phyloP scores from a whole-genome alignment of 2,113 vertebrate genomes.

The Brienomyrus longianalis region DNA sequence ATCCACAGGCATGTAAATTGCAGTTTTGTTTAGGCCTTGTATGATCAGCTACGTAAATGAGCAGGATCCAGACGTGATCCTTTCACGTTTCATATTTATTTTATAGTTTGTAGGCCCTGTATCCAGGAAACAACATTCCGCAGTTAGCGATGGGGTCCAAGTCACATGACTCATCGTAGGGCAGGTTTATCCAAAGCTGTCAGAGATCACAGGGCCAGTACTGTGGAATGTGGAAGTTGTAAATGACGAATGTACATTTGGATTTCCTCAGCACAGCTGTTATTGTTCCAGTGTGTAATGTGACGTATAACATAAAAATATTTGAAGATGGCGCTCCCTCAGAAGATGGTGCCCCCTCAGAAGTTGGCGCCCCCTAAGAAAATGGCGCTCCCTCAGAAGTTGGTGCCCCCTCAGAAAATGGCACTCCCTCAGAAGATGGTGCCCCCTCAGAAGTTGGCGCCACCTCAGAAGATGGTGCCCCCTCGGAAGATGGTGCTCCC shows the following conservation, averaged over 20 bases:
- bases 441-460: background rate
- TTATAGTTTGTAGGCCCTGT: background rate
- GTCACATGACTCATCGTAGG: constrained; percentile 12
- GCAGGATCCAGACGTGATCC: background rate
- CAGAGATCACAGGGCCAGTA: background rate
- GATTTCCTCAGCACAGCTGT: background rate
- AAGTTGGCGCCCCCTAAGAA: too few species aligned
- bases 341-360: too few species aligned
- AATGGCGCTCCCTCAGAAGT: too few species aligned
- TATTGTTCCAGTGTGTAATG: background rate
- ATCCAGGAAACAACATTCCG: constrained; percentile 15
- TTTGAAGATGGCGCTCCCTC: background rate
- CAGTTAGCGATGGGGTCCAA: background rate
- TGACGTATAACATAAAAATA: background rate
- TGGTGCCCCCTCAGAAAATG: too few species aligned
- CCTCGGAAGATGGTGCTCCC: too few species aligned
- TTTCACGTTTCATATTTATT: constrained; percentile 11
- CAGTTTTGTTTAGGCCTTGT: constrained; percentile 2
- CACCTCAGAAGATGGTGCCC: too few species aligned
- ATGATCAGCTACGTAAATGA: background rate
- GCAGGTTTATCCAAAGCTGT: constrained; percentile 2
- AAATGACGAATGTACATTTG: background rate
- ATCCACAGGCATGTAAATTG: background rate
- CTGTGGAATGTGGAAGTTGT: constrained; percentile 13
- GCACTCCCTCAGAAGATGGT: too few species aligned